Conservation (phyloP, 2,113 vertebrate species). For the Larimichthys crocea region DNA sequence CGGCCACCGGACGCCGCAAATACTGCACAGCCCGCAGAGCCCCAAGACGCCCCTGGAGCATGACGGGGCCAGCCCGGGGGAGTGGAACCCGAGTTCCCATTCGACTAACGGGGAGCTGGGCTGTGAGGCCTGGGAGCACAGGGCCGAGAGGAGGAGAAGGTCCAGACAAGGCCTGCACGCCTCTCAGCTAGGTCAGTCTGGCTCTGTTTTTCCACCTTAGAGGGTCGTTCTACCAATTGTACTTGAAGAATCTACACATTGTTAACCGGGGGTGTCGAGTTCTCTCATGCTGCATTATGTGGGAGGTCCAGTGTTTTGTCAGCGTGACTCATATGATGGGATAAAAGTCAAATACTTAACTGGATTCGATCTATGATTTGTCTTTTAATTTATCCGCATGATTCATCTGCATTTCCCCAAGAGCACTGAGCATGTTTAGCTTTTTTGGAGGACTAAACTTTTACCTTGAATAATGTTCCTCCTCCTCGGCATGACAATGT, state of each 20-base stretch:
- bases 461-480: slow-evolving; percentile 45
- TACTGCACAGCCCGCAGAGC: slow-evolving; percentile 51
- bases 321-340: not conserved
- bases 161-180: slow-evolving; percentile 74
- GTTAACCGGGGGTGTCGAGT: not conserved
- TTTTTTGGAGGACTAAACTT: slow-evolving; percentile 16
- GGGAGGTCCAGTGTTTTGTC: not conserved
- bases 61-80: slow-evolving; percentile 30
- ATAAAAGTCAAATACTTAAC: not conserved
- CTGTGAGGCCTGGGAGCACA: slow-evolving; percentile 55
- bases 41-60: slow-evolving; percentile 44
- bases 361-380: slow-evolving; percentile 19
- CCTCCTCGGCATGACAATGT: slow-evolving; percentile 33
- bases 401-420: slow-evolving; percentile 40
- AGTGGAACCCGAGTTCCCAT: slow-evolving; percentile 49
- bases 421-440: not conserved
- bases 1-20: slow-evolving; percentile 44
- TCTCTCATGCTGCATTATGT: not conserved
- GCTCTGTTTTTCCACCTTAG: not conserved
- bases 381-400: slow-evolving; percentile 19
- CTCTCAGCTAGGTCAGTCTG: slow-evolving; percentile 80
- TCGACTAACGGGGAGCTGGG: slow-evolving; percentile 67
- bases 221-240: not conserved
- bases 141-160: slow-evolving; percentile 76
- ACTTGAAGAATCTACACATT: not conserved